Conservation (phyloP, 1,140 invertebrate genomes). For the Dinothrombium tinctorium region DNA sequence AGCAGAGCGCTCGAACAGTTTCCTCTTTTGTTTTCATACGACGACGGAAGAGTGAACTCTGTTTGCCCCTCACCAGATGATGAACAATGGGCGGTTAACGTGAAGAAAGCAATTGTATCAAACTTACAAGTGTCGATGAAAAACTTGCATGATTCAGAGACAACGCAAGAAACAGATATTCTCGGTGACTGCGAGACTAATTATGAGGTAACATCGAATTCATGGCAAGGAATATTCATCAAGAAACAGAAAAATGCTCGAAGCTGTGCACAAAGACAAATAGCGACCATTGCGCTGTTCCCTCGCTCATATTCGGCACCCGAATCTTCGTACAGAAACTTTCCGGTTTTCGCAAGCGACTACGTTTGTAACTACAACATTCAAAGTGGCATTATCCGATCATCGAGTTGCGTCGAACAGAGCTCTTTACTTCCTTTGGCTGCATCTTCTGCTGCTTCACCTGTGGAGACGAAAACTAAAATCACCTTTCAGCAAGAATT, state of each 20-base stretch:
- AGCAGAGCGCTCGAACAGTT: background rate
- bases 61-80: slow-evolving; percentile 4
- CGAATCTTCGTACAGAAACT: background rate
- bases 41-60: slow-evolving; percentile 3
- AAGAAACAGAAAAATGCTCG: slow-evolving; percentile 1
- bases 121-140: slow-evolving; percentile 3
- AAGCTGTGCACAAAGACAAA: slow-evolving; percentile 7
- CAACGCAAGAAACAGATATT: slow-evolving; percentile 6
- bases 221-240: background rate
- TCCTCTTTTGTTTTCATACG: slow-evolving; percentile 2
- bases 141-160: background rate
- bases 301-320: slow-evolving; percentile 1
- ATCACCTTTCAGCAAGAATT: too few relatives aligned
- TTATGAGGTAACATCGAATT: background rate
- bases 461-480: too few relatives aligned
- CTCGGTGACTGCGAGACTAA: slow-evolving; percentile 7
- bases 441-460: background rate
- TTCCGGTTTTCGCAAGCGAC: slow-evolving; percentile 5
- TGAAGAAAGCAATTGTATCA: slow-evolving; percentile 11
- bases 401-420: slow-evolving; percentile 1
- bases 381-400: background rate
- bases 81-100: slow-evolving; percentile 5
- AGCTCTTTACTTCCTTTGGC: background rate
- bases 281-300: slow-evolving; percentile 2
- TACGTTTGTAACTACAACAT: slow-evolving; percentile 1